Conservation (phyloP, 1,140 invertebrate genomes). For the Platyura marginata region DNA sequence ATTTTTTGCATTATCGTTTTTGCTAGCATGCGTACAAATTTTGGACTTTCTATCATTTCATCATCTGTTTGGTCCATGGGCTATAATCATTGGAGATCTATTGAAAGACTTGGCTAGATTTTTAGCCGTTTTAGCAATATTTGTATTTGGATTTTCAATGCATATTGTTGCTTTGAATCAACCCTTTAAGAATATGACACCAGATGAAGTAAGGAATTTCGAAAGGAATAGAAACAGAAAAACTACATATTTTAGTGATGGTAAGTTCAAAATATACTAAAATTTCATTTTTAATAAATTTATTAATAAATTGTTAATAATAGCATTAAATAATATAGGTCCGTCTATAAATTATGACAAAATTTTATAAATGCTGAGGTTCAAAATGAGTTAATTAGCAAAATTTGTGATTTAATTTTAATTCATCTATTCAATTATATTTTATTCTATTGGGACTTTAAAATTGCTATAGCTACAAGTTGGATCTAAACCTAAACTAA, state of each 20-base stretch:
- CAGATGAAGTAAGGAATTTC: slow-evolving; percentile 31
- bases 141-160: slow-evolving; percentile 97
- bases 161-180: slow-evolving; percentile 92
- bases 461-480: too few species aligned
- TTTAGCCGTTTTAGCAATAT: slow-evolving; percentile 90
- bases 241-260: slow-evolving; percentile 44
- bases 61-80: slow-evolving; percentile 97
- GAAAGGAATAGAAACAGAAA: slow-evolving; percentile 26
- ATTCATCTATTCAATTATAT: too few species aligned
- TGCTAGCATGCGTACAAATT: slow-evolving; percentile 92
- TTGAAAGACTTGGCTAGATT: slow-evolving; percentile 89
- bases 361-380: too few species aligned
- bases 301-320: too few species aligned
- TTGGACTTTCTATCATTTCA: slow-evolving; percentile 95
- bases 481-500: too few species aligned
- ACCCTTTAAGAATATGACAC: slow-evolving; percentile 51
- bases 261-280: too few species aligned
- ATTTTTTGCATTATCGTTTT: slow-evolving; percentile 82
- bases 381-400: too few species aligned
- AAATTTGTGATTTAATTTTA: too few species aligned
- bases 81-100: slow-evolving; percentile 75
- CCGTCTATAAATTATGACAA: too few species aligned
- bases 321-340: too few species aligned
- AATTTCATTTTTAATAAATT: too few species aligned
- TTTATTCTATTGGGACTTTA: too few species aligned